Evolutionary conservation across 2,113 vertebrate genomes (phyloP).

Genomic region (Onychostoma macrolepis): DNA sequence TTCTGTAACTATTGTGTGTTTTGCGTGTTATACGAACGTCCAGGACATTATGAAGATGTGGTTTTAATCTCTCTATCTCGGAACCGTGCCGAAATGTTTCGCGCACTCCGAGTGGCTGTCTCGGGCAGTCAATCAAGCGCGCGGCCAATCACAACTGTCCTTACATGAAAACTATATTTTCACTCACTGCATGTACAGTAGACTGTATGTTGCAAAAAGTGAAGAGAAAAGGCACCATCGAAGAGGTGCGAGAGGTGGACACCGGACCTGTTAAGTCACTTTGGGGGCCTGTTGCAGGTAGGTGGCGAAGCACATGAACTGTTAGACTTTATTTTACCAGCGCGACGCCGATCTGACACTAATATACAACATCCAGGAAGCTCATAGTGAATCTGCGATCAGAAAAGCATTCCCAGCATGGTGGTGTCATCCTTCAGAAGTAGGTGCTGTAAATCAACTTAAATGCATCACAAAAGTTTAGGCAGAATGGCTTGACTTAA

Average conservation of each 20-base stretch:
- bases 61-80: constrained; percentile 77
- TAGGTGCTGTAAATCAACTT: constrained; percentile 54
- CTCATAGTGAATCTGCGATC: constrained; percentile 57
- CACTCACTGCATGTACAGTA: constrained; percentile 84
- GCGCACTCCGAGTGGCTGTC: constrained; percentile 74
- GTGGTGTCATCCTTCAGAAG: constrained; percentile 35
- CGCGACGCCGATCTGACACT: constrained; percentile 61
- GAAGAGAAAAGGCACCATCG: constrained; percentile 60
- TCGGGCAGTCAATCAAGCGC: constrained; percentile 74
- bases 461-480: constrained; percentile 54
- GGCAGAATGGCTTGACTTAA: constrained; percentile 56
- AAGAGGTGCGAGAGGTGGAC: constrained; percentile 63
- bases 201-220: constrained; percentile 78
- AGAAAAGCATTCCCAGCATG: constrained; percentile 11
- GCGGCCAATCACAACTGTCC: constrained; percentile 79
- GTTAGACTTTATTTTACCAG: constrained; percentile 34
- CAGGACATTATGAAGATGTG: constrained; percentile 70
- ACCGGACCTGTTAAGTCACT: constrained; percentile 70
- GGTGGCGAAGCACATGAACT: constrained; percentile 61
- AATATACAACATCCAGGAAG: constrained; percentile 76
- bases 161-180: constrained; percentile 83
- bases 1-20: constrained; percentile 23
- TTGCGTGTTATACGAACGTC: constrained; percentile 59
- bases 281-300: constrained; percentile 74
- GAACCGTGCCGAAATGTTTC: constrained; percentile 73